These are phyloP conservation scores for Tauraco hartlaubi DNA, from an alignment of 2,797 vertebrate genomes.

Conservation along the genomic window DNA sequence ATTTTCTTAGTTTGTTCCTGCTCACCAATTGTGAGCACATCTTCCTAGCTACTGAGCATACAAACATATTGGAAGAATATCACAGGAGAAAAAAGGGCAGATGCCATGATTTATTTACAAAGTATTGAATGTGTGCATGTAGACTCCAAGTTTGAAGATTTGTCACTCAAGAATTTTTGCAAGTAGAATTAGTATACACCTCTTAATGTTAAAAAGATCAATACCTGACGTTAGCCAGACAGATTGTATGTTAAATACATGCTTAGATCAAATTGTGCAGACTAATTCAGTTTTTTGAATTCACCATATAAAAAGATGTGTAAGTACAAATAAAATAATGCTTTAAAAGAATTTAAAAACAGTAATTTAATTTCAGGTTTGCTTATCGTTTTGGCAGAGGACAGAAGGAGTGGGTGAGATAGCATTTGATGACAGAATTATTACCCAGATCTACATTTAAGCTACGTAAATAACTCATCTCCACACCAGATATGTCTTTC, in stretches of 20 bases:
- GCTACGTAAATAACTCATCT: neutral
- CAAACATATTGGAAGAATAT: neutral
- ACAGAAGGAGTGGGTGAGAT: neutral
- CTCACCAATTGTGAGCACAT: neutral
- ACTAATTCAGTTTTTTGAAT: neutral
- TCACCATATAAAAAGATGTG: neutral
- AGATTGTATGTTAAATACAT: neutral
- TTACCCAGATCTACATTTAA: neutral
- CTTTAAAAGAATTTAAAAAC: neutral
- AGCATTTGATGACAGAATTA: constrained; percentile 3
- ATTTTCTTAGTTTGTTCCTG: neutral
- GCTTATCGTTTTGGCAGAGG: neutral
- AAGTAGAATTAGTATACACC: neutral
- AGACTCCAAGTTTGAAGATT: neutral
- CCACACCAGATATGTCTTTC: neutral
- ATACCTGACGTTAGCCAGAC: neutral
- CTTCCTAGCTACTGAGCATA: neutral
- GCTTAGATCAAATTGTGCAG: neutral
- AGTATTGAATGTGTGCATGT: neutral
- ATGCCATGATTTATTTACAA: neutral
- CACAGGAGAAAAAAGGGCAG: neutral
- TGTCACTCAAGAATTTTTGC: neutral
- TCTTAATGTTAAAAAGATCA: neutral
- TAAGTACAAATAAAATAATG: neutral
- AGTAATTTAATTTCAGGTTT: neutral